Conservation (phyloP, 2,888 invertebrate species). For the Brachyopa scutellaris region DNA sequence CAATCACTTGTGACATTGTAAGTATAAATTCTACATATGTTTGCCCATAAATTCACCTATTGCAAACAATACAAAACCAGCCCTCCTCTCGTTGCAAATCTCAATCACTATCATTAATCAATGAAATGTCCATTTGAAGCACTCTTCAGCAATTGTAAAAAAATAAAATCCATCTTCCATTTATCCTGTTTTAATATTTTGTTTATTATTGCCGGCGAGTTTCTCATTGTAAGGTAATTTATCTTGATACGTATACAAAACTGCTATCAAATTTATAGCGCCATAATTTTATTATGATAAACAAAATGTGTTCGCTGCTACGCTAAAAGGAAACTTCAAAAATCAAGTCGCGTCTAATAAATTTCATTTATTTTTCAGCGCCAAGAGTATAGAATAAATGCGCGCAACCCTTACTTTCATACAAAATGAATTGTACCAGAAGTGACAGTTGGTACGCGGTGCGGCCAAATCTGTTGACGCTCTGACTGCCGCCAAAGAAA, state of each 20-base stretch:
- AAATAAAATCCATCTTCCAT: slow-evolving; percentile 33
- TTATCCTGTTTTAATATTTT: slow-evolving; percentile 42
- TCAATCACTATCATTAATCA: slow-evolving; percentile 54
- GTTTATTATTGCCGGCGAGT: slow-evolving; percentile 25
- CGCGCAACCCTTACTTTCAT: not conserved
- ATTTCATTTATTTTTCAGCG: slow-evolving; percentile 30
- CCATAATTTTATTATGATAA: slow-evolving; percentile 32
- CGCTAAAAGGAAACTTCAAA: slow-evolving; percentile 8
- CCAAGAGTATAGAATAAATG: not conserved
- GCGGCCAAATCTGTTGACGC: not conserved
- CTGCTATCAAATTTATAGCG: slow-evolving; percentile 30
- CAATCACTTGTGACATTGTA: too few species aligned
- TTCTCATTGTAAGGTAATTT: slow-evolving; percentile 39
- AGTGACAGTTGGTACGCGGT: not conserved
- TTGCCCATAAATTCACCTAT: too few species aligned
- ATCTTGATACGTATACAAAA: not conserved
- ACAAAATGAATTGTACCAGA: not conserved
- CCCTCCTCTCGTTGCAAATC: too few species aligned
- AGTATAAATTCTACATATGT: too few species aligned
- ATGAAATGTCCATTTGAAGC: slow-evolving; percentile 40
- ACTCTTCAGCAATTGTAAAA: slow-evolving; percentile 23
- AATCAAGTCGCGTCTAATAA: slow-evolving; percentile 39
- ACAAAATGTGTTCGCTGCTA: not conserved
- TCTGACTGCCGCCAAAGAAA: slow-evolving; percentile 1
- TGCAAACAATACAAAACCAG: too few species aligned